Evolutionary conservation across 2,888 invertebrate species (phyloP).

Genomic region (Heteropelma amictum): DNA sequence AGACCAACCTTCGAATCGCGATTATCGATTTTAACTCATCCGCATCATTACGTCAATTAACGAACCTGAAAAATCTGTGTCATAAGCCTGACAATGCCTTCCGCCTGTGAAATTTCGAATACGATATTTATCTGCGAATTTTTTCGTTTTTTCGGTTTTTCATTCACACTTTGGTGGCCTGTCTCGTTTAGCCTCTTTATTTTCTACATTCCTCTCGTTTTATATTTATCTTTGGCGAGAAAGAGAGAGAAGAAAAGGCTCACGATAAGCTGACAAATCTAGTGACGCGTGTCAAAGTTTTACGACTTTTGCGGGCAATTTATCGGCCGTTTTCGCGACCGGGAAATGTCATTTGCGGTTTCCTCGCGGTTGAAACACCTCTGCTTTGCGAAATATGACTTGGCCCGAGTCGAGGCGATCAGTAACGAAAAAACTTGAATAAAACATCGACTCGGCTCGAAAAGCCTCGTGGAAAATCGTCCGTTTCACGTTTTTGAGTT

Average conservation of each 20-base stretch:
- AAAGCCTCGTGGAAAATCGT: no score
- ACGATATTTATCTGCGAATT: not conserved
- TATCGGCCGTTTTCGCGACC: conserved; percentile 9
- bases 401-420: conserved; percentile 7
- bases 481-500: no score
- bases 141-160: not conserved
- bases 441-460: no score
- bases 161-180: not conserved
- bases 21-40: no score
- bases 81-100: no score
- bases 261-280: conserved; percentile 34
- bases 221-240: not conserved
- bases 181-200: not conserved
- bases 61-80: no score
- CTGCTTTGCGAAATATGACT: conserved; percentile 5
- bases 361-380: not conserved
- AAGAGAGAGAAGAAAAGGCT: no score
- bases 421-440: not conserved
- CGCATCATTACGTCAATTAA: no score
- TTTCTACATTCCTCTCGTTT: not conserved
- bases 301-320: conserved; percentile 20
- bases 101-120: no score
- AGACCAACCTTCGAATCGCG: no score
- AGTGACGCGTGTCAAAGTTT: conserved; percentile 28
- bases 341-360: conserved; percentile 28